Conservation (phyloP, 2,888 invertebrate species). For the Pycnomerus fuliginosus region DNA sequence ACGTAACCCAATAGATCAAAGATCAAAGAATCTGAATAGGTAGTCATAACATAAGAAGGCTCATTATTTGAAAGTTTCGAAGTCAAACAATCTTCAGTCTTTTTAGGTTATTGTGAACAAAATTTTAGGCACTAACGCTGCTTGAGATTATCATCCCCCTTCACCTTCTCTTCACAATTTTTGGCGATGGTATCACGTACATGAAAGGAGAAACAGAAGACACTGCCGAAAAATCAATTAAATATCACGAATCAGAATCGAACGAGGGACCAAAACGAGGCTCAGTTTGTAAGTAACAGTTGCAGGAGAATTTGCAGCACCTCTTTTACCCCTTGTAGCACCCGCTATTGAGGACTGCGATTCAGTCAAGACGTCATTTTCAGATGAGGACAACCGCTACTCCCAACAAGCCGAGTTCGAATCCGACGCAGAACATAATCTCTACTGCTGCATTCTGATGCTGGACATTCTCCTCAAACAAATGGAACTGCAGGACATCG, state of each 20-base stretch:
- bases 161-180: constrained; percentile 83
- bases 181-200: constrained; percentile 80
- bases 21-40: no score
- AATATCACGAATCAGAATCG: constrained; percentile 46
- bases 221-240: constrained; percentile 49
- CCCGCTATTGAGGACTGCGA: constrained; percentile 66
- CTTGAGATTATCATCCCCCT: constrained; percentile 89
- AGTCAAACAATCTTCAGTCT: no score
- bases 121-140: constrained; percentile 77
- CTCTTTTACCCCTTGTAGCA: constrained; percentile 50
- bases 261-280: constrained; percentile 52
- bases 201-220: constrained; percentile 62
- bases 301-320: constrained; percentile 12
- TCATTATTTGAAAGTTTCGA: no score
- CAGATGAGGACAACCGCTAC: constrained; percentile 66
- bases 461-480: constrained; percentile 93
- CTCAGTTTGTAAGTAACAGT: constrained; percentile 57
- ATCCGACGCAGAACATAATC: constrained; percentile 70
- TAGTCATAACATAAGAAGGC: no score
- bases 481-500: constrained; percentile 85
- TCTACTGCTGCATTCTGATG: constrained; percentile 96
- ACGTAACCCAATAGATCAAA: no score
- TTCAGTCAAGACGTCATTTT: constrained; percentile 66
- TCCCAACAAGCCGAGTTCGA: constrained; percentile 68
- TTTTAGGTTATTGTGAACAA: no score